Conservation (phyloP, 2,888 invertebrate genomes). For the Drosophila mettleri region DNA sequence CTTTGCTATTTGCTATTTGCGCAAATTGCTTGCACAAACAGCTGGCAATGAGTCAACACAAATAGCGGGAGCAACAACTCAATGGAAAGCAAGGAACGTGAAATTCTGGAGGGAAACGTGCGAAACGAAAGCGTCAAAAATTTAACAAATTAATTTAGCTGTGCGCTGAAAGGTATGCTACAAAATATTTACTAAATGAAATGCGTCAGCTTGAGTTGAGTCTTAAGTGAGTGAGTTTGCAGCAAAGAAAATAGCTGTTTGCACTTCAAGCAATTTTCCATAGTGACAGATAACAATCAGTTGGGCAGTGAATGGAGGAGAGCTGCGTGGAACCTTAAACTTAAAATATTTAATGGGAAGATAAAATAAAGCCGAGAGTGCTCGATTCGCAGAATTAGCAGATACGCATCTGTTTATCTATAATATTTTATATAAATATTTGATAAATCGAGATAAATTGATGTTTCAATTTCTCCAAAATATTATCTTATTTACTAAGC, state of each 20-base stretch:
- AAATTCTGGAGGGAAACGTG: background rate
- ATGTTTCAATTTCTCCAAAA: background rate
- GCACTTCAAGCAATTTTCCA: background rate
- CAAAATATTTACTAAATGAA: slow-evolving; percentile 1
- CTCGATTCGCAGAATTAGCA: no score
- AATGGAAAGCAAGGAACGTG: slow-evolving; percentile 56
- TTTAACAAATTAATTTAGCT: slow-evolving; percentile 22
- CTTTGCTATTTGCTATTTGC: slow-evolving; percentile 13
- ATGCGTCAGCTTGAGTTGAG: background rate
- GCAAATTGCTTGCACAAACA: slow-evolving; percentile 50
- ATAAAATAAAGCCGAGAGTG: background rate
- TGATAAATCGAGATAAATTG: no score
- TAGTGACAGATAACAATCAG: slow-evolving; percentile 1
- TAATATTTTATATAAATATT: no score
- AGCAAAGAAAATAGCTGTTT: background rate
- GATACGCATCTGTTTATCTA: no score
- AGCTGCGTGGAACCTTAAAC: background rate
- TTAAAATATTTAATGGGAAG: background rate
- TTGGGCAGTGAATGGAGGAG: background rate
- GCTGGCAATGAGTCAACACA: slow-evolving; percentile 46
- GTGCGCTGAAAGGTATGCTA: slow-evolving; percentile 43
- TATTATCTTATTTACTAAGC: no score
- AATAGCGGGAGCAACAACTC: slow-evolving; percentile 44
- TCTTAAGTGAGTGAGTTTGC: background rate
- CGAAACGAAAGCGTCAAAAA: slow-evolving; percentile 1